phyloP scores from a whole-genome alignment of 2,888 invertebrate genomes.

The Drosophila longiperda region DNA sequence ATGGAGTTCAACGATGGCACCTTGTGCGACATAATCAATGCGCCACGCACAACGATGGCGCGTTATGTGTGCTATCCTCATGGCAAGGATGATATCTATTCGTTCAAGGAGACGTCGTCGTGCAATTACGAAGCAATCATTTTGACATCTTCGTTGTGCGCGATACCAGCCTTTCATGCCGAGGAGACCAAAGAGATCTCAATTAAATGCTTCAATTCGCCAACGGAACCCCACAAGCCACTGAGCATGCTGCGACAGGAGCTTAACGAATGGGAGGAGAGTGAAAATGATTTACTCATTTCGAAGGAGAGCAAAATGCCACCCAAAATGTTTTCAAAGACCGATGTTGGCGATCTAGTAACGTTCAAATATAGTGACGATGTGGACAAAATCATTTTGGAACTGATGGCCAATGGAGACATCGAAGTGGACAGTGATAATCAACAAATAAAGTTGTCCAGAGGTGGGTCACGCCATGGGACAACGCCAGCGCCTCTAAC shows the following conservation, averaged over 20 bases:
- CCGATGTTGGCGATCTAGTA: constrained; percentile 61
- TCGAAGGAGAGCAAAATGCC: constrained; percentile 69
- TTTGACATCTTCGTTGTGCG: constrained; percentile 93
- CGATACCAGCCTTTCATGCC: constrained; percentile 94
- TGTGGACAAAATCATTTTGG: constrained; percentile 84
- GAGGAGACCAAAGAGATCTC: constrained; percentile 91
- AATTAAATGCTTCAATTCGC: constrained; percentile 90
- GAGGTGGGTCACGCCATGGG: constrained; percentile 19
- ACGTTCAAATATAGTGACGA: constrained; percentile 69
- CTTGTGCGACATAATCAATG: constrained; percentile 94
- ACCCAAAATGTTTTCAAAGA: constrained; percentile 80
- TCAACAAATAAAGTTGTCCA: constrained; percentile 39
- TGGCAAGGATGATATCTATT: constrained; percentile 96
- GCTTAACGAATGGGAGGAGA: constrained; percentile 89
- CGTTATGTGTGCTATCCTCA: constrained; percentile 95
- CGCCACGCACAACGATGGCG: constrained; percentile 92
- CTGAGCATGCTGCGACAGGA: constrained; percentile 90
- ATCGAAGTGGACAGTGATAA: constrained; percentile 57
- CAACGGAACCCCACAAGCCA: constrained; percentile 90
- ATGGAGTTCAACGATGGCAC: constrained; percentile 96
- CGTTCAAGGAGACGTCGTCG: constrained; percentile 95
- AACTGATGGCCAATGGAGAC: constrained; percentile 71
- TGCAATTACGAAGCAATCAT: constrained; percentile 98
- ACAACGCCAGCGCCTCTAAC: constrained; percentile 55
- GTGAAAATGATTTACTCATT: constrained; percentile 84